Base-by-base conservation (phyloP, 2,888 invertebrate species). In the Pachliopta kotzebuea region DNA sequence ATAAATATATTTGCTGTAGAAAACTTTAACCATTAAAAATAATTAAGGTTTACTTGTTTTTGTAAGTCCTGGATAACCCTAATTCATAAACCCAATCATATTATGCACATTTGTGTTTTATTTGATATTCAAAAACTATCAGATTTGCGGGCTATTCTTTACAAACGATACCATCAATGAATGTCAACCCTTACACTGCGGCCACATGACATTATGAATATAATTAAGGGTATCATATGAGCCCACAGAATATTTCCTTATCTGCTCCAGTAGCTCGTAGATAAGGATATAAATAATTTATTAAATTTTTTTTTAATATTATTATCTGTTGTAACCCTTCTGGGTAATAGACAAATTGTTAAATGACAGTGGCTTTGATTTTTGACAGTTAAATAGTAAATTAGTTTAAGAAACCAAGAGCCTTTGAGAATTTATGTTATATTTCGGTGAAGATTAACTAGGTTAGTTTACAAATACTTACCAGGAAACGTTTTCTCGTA, bases 151-250 rank as follows among this genome's bases (percentile, higher is more conserved):
- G 53, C 56, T 60, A 60, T 60, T 56, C 60, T 52, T 60, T 31
- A 52, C 26, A 42, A 53, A 26, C 20, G 63, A 64, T 64, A 64
- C 21, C 50, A 64, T 60, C 60, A 60, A 21, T 56, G 55, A 50
- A 52, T 26, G 52, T 24, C 63, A 63, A 52, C 64, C 60, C 56
- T 60, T 60, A 37, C 20, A n/a, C 52, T 17, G 42, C n/a, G 21
- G 37, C 60, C 64, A 52, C 37, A 65, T 62, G 50, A 62, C 42
- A 53, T 56, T 79, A 79, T 85, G 86, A 83, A 88, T 87, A 86
- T 84, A 79, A 86, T 86, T 86, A 86, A 68, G 68, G 63, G 76
- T 83, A 83, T 86, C 80, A 74, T 72, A 74, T 85, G 26, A 29
- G 42, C 64, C 64, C 60, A 56, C 60, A 37, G 42, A 65, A 56